Percentiles rank a stretch among this genome's conserved stretches.
These are phyloP conservation scores for Cichladusa arquata DNA, from an alignment of 2,113 vertebrate species.

Conservation along the genomic window DNA sequence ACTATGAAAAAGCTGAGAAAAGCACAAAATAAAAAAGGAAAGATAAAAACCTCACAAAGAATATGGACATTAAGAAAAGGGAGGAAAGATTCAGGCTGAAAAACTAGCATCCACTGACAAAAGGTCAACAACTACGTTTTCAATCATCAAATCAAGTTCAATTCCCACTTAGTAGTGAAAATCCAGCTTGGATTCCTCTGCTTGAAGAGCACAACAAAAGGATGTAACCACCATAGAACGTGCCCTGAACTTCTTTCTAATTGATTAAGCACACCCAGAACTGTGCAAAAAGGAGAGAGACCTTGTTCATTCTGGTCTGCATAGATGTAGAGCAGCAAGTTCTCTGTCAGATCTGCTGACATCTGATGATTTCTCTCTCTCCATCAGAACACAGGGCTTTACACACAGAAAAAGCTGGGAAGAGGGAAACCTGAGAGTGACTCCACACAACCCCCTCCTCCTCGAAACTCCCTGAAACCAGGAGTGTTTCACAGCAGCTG, in stretches of 20 bases:
- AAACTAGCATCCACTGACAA: background rate
- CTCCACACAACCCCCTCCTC: background rate
- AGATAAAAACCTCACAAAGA: background rate
- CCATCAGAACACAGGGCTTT: background rate
- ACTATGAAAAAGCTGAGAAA: background rate
- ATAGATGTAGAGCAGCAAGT: background rate
- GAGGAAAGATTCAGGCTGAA: background rate
- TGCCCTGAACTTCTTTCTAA: background rate
- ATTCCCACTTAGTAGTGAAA: background rate
- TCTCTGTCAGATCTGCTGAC: background rate
- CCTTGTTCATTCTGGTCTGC: background rate
- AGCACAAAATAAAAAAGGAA: background rate
- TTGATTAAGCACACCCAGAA: background rate
- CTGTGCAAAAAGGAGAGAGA: background rate
- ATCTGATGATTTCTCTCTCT: background rate
- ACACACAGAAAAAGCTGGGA: background rate
- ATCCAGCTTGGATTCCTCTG: background rate
- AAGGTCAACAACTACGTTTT: background rate
- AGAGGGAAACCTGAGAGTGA: background rate
- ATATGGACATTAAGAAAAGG: background rate
- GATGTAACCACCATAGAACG: background rate
- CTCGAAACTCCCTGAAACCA: background rate
- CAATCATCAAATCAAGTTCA: background rate
- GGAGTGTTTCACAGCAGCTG: background rate
- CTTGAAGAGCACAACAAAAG: background rate